phyloP scores from a whole-genome alignment of 2,797 vertebrate genomes.

The Nyctalus aviator region DNA sequence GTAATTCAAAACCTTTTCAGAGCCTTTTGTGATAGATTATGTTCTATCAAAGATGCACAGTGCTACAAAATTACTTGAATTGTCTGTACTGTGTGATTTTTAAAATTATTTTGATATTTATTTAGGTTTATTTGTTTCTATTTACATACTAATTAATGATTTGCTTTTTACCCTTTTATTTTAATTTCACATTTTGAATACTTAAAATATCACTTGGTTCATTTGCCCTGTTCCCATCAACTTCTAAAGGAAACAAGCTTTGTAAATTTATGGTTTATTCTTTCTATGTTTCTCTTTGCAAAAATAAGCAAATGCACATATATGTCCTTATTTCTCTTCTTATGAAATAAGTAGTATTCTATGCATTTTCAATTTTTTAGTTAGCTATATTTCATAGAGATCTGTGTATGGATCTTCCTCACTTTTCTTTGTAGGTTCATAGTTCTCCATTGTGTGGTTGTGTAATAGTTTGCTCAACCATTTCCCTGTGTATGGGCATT shows the following conservation, averaged over 20 bases:
- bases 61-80: neutral
- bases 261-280: constrained; percentile 4
- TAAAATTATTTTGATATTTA: neutral
- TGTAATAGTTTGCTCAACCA: neutral
- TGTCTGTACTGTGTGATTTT: neutral
- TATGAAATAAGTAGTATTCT: neutral
- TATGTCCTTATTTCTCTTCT: neutral
- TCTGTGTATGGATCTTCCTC: neutral
- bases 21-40: neutral
- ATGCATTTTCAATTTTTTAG: neutral
- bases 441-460: neutral
- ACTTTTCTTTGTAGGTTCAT: neutral
- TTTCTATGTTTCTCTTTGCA: neutral
- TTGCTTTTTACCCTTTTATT: constrained; percentile 1
- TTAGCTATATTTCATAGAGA: constrained; percentile 22
- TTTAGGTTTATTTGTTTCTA: neutral
- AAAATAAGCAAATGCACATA: neutral
- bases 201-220: constrained; percentile 32
- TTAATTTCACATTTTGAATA: constrained; percentile 6
- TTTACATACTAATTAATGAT: neutral
- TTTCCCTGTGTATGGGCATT: neutral
- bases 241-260: neutral
- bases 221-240: neutral
- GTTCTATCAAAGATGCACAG: neutral
- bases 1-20: constrained; percentile 6